Evolutionary conservation across 2,888 invertebrate species (phyloP), one percentile per base, ranked within the genome.

Genomic region (Yponomeuta sedellus): DNA sequence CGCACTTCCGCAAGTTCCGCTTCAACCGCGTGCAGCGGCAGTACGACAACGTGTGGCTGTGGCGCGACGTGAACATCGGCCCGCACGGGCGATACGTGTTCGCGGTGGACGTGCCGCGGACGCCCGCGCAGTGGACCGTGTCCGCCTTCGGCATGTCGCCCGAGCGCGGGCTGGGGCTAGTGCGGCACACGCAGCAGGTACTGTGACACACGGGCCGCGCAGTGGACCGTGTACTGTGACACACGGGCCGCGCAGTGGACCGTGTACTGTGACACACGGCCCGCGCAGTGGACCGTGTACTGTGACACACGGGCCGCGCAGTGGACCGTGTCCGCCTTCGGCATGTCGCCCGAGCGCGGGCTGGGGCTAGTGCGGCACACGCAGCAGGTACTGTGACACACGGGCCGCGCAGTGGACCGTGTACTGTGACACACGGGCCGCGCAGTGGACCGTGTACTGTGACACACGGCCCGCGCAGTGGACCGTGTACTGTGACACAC

Each of bases 1-100:
- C 92, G 0, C 89, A 94, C 74, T 97, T 96, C 91, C 92, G 97
- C 70, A 96, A 96, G 81, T 94, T 94, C 86, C 93, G 98, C 2
- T 97, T 97, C 82, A 98, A 97, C 85, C 93, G 97, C 68, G 94
- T 98, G 68, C 95, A 96, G 78, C 93, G 98, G 0, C 96, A 97
- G 79, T 98, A 98, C 85, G 97, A 98, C 76, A 97, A 98, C 84
- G 96, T 96, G 67, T 99, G 98, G 98, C 87, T 98, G 66, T 99
- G 98, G 98, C 94, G 95, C 69, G 98, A 98, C 86, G 94, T 97
- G 65, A 97, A 97, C 83, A 97, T 98, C 77, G 97, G 96, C 0
- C 97, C 97, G 22, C 97, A 97, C 83, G 97, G 97, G 0, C 94
- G 97, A 8, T 96, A 93, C 77, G 96, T 97, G 67, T 97, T 97